A percentile compares a stretch with the other conserved stretches of the same genome.
Conservation (phyloP, 1,140 invertebrate species). For the Berghia stephanieae region DNA sequence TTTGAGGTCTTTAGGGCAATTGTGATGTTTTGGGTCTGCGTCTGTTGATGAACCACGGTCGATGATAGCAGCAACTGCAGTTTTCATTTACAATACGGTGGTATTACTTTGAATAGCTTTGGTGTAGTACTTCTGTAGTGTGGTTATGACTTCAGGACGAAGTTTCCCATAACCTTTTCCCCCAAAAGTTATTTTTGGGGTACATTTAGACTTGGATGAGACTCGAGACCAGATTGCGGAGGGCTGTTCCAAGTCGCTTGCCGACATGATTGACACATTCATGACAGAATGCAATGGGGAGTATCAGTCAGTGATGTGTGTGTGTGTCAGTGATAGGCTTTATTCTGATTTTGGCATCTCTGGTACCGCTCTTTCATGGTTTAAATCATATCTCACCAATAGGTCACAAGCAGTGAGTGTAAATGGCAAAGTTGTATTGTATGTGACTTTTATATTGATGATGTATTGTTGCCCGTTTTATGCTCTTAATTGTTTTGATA, state of each 20-base stretch:
- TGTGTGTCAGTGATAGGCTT: too few relatives aligned
- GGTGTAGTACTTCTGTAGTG: slow-evolving; percentile 20
- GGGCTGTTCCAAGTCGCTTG: slow-evolving; percentile 25
- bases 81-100: background rate
- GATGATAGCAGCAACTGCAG: slow-evolving; percentile 13
- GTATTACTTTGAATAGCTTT: slow-evolving; percentile 3
- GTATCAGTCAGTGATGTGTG: too few relatives aligned
- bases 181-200: slow-evolving; percentile 6
- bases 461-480: too few relatives aligned
- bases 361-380: too few relatives aligned
- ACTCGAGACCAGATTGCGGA: slow-evolving; percentile 29
- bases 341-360: too few relatives aligned
- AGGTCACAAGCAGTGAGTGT: too few relatives aligned
- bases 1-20: slow-evolving; percentile 14
- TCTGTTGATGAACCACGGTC: slow-evolving; percentile 16
- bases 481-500: too few relatives aligned
- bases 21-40: slow-evolving; percentile 8
- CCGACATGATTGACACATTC: slow-evolving; percentile 31
- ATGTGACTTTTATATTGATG: too few relatives aligned
- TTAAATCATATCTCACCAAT: too few relatives aligned
- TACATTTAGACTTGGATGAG: background rate
- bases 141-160: slow-evolving; percentile 8
- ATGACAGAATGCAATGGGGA: too few relatives aligned
- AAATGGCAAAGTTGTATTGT: too few relatives aligned
- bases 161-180: slow-evolving; percentile 20